phyloP scores from a whole-genome alignment of 1,140 invertebrate genomes.

The Drosophila biarmipes region DNA sequence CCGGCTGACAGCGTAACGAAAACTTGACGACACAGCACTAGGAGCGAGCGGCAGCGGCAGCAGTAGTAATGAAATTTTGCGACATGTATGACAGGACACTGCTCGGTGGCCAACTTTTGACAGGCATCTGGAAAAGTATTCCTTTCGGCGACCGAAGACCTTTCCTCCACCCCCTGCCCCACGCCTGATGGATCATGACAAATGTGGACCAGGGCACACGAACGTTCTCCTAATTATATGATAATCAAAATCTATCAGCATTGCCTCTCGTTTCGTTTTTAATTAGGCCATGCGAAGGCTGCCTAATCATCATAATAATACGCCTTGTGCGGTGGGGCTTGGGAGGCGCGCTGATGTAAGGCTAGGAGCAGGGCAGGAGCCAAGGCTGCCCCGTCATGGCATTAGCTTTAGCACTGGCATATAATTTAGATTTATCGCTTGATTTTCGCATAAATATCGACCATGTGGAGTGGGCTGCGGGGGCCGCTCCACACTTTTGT shows the following conservation, averaged over 20 bases:
- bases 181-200: conserved; percentile 63
- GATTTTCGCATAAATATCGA: conserved; percentile 81
- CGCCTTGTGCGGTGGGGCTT: neutral
- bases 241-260: conserved; percentile 76
- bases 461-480: conserved; percentile 33
- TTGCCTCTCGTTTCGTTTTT: conserved; percentile 64
- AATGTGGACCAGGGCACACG: conserved; percentile 37
- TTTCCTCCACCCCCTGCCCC: too few species aligned
- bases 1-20: conserved; percentile 76
- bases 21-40: conserved; percentile 76
- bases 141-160: conserved; percentile 30
- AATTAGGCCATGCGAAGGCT: conserved; percentile 55
- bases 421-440: conserved; percentile 81
- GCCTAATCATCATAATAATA: conserved; percentile 78
- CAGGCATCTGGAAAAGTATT: conserved; percentile 66
- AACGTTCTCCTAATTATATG: conserved; percentile 67
- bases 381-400: conserved; percentile 45
- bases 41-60: neutral
- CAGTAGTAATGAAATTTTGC: conserved; percentile 78
- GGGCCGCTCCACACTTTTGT: conserved; percentile 53
- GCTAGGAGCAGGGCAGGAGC: conserved; percentile 17
- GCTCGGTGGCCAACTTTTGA: conserved; percentile 57
- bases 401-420: conserved; percentile 69
- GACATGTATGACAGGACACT: conserved; percentile 71
- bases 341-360: neutral